phyloP scores from a whole-genome alignment of 2,113 vertebrate species.

The Nothobranchius kuhntae region DNA sequence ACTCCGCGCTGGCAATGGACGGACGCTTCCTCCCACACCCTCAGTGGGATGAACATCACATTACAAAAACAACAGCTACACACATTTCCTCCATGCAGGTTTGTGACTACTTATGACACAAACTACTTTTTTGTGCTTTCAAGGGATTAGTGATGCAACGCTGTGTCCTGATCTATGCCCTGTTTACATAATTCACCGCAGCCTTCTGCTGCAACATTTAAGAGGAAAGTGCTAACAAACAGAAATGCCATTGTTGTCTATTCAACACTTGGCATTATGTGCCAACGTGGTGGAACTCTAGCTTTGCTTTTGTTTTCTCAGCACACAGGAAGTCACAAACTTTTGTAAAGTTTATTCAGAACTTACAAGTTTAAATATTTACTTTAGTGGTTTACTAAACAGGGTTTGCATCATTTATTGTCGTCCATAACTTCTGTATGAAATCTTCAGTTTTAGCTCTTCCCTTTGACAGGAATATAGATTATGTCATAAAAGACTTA shows the following conservation, averaged over 20 bases:
- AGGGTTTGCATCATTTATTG: too few relatives aligned
- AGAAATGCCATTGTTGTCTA: slow-evolving; percentile 20
- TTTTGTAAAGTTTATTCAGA: not conserved
- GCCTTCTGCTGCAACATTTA: slow-evolving; percentile 22
- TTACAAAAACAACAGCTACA: slow-evolving; percentile 53
- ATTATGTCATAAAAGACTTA: too few relatives aligned
- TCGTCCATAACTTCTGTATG: too few relatives aligned
- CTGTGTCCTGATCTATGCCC: slow-evolving; percentile 11
- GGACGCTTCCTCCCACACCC: slow-evolving; percentile 73
- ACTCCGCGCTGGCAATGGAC: slow-evolving; percentile 67
- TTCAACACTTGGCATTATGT: slow-evolving; percentile 28
- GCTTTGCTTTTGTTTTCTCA: not conserved
- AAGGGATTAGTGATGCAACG: slow-evolving; percentile 54
- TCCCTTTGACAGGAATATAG: too few relatives aligned
- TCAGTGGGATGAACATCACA: slow-evolving; percentile 66
- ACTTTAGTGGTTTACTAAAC: not conserved
- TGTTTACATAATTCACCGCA: slow-evolving; percentile 28
- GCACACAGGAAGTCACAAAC: slow-evolving; percentile 11
- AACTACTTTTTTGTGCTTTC: slow-evolving; percentile 40
- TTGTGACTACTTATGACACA: slow-evolving; percentile 42
- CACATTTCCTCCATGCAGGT: slow-evolving; percentile 44
- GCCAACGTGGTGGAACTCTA: not conserved
- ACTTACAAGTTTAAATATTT: not conserved
- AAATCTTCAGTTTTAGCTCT: too few relatives aligned
- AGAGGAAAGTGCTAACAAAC: slow-evolving; percentile 43